phyloP scores from a whole-genome alignment of 1,140 invertebrate genomes.

The Linepithema humile region DNA sequence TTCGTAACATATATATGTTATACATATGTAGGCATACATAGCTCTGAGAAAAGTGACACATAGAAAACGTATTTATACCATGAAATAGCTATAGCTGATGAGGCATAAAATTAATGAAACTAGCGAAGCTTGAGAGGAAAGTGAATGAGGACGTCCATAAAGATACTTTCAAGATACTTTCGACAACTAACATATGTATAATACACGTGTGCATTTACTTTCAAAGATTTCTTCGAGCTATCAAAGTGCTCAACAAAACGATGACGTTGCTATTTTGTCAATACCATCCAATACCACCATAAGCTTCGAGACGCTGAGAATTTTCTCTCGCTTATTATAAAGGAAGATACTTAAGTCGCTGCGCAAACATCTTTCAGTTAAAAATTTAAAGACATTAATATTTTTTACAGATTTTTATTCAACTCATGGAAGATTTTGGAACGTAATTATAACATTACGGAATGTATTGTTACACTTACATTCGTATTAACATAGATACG shows the following conservation, averaged over 20 bases:
- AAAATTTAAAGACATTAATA: neutral
- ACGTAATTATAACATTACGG: conserved; percentile 46
- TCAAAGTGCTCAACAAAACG: neutral
- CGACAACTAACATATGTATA: neutral
- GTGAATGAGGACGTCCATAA: conserved; percentile 36
- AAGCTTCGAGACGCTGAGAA: neutral
- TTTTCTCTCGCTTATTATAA: conserved; percentile 29
- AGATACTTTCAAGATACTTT: conserved; percentile 18
- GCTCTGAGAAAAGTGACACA: neutral
- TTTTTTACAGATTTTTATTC: conserved; percentile 59
- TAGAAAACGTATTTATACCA: neutral
- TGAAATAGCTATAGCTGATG: neutral
- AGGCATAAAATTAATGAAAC: no score
- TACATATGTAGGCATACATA: neutral
- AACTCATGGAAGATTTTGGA: conserved; percentile 27
- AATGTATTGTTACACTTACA: conserved; percentile 31
- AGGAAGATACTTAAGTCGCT: neutral
- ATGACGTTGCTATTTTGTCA: conserved; percentile 17
- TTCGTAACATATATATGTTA: neutral
- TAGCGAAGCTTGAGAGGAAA: conserved; percentile 15
- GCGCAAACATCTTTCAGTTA: neutral
- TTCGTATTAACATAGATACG: conserved; percentile 32
- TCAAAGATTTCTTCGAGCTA: conserved; percentile 20
- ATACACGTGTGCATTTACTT: neutral
- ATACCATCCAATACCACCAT: neutral